A percentile compares a stretch with the other conserved stretches of the same genome.
phyloP scores from a whole-genome alignment of 2,113 vertebrate genomes.

The Ammodytes marinus region DNA sequence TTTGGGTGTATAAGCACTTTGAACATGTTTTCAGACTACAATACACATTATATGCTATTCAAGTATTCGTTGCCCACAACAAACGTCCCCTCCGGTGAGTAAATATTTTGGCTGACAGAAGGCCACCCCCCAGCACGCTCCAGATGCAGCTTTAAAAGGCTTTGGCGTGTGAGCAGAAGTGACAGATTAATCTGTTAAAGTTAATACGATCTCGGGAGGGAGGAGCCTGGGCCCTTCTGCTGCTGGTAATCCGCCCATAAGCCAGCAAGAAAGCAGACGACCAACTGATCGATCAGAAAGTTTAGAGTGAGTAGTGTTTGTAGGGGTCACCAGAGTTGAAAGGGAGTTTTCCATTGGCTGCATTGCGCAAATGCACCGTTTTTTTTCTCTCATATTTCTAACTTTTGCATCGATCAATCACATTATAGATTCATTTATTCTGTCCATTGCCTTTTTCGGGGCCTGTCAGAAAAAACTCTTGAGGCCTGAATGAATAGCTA shows the following conservation, averaged over 20 bases:
- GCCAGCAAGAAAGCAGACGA: background rate
- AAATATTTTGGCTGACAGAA: slow-evolving; percentile 63
- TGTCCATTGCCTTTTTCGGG: too few relatives aligned
- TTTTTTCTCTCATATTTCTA: too few relatives aligned
- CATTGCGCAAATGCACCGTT: background rate
- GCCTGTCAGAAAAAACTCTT: too few relatives aligned
- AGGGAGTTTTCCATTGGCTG: background rate
- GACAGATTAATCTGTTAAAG: slow-evolving; percentile 60
- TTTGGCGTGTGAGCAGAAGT: slow-evolving; percentile 39
- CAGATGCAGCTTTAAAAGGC: slow-evolving; percentile 68
- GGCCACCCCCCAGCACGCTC: slow-evolving; percentile 23
- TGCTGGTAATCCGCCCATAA: slow-evolving; percentile 52
- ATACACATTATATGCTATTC: slow-evolving; percentile 8
- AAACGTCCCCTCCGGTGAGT: slow-evolving; percentile 35
- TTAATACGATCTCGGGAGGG: background rate
- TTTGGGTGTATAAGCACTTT: background rate
- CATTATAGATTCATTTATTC: too few relatives aligned
- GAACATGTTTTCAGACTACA: background rate
- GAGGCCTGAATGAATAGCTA: too few relatives aligned
- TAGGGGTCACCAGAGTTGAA: background rate
- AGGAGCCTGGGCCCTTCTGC: slow-evolving; percentile 57
- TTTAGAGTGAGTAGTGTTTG: background rate
- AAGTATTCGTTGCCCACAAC: background rate
- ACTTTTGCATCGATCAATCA: too few relatives aligned
- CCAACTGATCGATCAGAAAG: slow-evolving; percentile 7